Base-by-base conservation (phyloP, 2,888 invertebrate genomes). In the Parnassius glacialis region DNA sequence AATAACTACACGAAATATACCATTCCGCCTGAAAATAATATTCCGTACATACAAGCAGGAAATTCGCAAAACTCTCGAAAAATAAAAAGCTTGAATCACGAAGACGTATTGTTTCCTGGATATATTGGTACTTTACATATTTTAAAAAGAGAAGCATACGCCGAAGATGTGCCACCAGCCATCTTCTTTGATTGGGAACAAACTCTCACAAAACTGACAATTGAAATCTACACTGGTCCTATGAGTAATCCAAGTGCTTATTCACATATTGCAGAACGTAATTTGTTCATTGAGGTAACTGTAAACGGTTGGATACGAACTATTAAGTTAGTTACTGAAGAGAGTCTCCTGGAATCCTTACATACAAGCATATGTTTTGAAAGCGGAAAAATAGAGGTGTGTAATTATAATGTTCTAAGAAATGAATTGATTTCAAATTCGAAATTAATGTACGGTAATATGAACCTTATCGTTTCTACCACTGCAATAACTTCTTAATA, bases 141-240 rank as follows among this genome's bases (percentile, higher is more conserved):
- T 20, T 12, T 62, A 13, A 62, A 52, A 59, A 59, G 25, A 42
- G 62, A 59, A 47, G 45, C n/a, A 11, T 55, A 41, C 11, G 16
- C 43, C 2, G 58, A 55, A 47, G 58, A 59, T 13, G 58, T 62
- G 41, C 62, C 62, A 10, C 62, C 62, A 5, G 62, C 62, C 10
- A 41, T 62, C 1, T 62, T 62, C 50, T 62, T 59, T 20, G 62
- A 62, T 54, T 62, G 62, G 62, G 62, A 62, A 10, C 62, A 62
- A 45, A 55, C 54, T 50, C 11, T n/a, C 5, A 48, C 51, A 20
- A 43, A 62, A 9, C 45, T 62, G 11, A 62, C 51, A 20, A 45
- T 62, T 43, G 9, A 41, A 16, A 16, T 62, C 11, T 59, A 54
- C 10, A 62, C 62, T 16, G 62, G 62, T 11, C 62, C 62, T 20